phyloP scores from a whole-genome alignment of 2,888 invertebrate species.

The Bellardia bayeri region DNA sequence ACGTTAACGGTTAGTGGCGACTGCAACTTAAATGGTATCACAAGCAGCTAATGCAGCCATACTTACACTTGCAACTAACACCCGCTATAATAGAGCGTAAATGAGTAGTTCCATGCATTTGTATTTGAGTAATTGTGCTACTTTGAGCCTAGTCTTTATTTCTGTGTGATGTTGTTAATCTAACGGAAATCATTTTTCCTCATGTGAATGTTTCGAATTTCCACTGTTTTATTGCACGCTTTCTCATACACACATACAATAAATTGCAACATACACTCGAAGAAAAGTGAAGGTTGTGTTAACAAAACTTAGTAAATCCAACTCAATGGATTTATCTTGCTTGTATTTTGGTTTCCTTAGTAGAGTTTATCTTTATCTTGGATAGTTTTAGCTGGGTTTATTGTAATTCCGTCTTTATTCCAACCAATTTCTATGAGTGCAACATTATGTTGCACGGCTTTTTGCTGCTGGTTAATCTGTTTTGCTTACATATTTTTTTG shows the following conservation, averaged over 20 bases:
- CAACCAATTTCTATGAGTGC: conserved; percentile 19
- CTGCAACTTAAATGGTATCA: conserved; percentile 41
- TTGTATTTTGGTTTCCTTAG: too few species aligned
- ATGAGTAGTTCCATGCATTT: conserved; percentile 33
- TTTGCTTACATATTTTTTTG: conserved; percentile 31
- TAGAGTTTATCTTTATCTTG: not conserved
- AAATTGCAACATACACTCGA: conserved; percentile 11
- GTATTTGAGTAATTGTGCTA: not conserved
- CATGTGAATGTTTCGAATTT: conserved; percentile 55
- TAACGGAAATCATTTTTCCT: conserved; percentile 69
- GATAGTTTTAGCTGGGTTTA: too few species aligned
- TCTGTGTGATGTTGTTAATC: conserved; percentile 54
- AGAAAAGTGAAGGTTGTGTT: conserved; percentile 1
- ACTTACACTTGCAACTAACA: conserved; percentile 48
- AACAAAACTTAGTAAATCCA: not conserved
- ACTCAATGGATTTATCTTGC: too few species aligned
- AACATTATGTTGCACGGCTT: conserved; percentile 27
- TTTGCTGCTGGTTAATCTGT: conserved; percentile 33
- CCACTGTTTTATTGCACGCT: conserved; percentile 35
- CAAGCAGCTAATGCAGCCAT: not conserved
- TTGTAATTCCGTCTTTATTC: not conserved
- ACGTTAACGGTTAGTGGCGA: conserved; percentile 35
- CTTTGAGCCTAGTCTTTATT: conserved; percentile 10
- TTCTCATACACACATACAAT: conserved; percentile 1
- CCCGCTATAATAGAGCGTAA: conserved; percentile 56